Evolutionary conservation across 2,113 vertebrate species (phyloP).

Genomic region (Rhabdomys dilectus): DNA sequence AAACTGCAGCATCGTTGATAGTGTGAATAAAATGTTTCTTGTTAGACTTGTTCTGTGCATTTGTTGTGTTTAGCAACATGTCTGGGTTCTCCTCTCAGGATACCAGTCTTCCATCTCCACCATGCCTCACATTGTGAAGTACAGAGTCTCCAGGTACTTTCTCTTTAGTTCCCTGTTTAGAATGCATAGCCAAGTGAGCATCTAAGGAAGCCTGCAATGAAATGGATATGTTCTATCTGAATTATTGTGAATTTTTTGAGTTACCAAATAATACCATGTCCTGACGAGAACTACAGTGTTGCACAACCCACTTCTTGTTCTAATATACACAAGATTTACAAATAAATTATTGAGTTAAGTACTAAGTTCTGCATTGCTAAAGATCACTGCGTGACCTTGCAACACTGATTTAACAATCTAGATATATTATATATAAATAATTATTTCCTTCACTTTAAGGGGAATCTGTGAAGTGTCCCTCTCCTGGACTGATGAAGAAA

Average conservation of each 20-base stretch:
- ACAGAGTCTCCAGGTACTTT: not conserved
- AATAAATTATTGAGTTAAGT: not conserved
- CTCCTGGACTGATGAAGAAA: fast-evolving
- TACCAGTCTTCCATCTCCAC: too few relatives aligned
- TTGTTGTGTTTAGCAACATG: not conserved
- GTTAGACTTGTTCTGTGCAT: not conserved
- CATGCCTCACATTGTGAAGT: not conserved
- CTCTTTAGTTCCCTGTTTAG: not conserved
- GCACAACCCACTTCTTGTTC: not conserved
- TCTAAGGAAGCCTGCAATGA: not conserved
- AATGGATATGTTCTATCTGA: not conserved
- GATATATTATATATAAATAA: not conserved
- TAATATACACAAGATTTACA: not conserved
- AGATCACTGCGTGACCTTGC: not conserved
- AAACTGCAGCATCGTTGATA: not conserved
- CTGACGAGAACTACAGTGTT: not conserved
- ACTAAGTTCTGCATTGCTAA: not conserved
- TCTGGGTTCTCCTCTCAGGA: not conserved
- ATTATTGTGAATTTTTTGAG: not conserved
- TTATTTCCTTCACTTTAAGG: not conserved
- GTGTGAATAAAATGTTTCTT: not conserved
- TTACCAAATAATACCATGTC: not conserved
- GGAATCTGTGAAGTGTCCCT: not conserved
- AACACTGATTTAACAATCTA: not conserved
- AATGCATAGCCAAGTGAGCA: too few relatives aligned